Percentiles rank a stretch among this genome's conserved stretches.
Conservation (phyloP, 1,140 invertebrate genomes). For the Adelges cooleyi region DNA sequence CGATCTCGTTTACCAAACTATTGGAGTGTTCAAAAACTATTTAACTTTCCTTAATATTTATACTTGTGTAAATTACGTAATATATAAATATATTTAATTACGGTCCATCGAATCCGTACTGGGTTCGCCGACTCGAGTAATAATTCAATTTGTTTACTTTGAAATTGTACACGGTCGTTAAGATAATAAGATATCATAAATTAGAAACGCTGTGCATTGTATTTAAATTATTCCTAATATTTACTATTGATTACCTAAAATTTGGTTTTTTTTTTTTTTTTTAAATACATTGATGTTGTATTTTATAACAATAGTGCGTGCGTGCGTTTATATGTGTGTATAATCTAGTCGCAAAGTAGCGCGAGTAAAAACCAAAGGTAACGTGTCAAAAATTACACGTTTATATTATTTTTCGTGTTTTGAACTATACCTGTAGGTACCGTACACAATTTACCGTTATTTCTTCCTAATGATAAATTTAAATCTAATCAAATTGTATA, state of each 20-base stretch:
- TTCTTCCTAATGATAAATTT: neutral
- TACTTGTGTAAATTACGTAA: no score
- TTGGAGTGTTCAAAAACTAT: no score
- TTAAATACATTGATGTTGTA: neutral
- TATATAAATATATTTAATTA: no score
- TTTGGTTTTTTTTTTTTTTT: neutral
- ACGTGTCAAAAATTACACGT: neutral
- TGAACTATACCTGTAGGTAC: neutral
- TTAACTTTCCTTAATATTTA: no score
- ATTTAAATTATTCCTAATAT: slow-evolving; percentile 1
- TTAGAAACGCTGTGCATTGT: no score
- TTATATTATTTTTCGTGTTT: slow-evolving; percentile 10
- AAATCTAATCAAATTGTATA: neutral
- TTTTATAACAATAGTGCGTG: neutral
- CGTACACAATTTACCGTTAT: neutral
- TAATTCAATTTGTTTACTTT: no score
- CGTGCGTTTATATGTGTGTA: neutral
- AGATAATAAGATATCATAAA: no score
- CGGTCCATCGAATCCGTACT: no score
- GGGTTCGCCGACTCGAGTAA: no score
- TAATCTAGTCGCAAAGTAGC: slow-evolving; percentile 19
- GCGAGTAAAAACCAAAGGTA: slow-evolving; percentile 23
- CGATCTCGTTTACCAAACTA: no score
- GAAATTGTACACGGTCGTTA: no score
- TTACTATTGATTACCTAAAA: neutral